These are phyloP conservation scores for Parauchenoglanis punctatus DNA, from an alignment of 2,797 vertebrate genomes.

Conservation along the genomic window DNA sequence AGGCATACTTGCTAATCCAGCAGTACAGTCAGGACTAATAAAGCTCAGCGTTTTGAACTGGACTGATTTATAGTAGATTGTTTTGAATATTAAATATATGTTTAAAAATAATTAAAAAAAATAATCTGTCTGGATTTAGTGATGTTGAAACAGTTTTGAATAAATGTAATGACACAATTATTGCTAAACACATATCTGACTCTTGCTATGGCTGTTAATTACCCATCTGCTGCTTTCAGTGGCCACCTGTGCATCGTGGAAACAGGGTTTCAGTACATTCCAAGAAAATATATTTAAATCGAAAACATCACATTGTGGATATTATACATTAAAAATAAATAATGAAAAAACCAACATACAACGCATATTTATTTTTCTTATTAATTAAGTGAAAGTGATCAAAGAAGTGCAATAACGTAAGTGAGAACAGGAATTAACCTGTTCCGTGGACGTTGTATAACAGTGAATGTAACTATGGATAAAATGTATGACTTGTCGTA, in stretches of 20 bases:
- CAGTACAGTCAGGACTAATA: not conserved
- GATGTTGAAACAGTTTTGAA: conserved; percentile 3
- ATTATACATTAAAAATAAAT: not conserved
- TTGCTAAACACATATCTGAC: conserved; percentile 6
- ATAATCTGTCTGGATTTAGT: not conserved
- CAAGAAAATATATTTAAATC: not conserved
- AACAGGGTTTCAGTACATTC: not conserved
- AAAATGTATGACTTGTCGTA: not conserved
- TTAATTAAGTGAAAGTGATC: not conserved
- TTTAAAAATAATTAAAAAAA: not conserved
- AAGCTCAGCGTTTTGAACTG: not conserved
- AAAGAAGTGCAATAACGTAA: not conserved
- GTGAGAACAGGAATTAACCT: not conserved
- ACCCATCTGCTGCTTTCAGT: conserved; percentile 20
- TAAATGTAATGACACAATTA: not conserved
- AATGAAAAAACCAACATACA: not conserved
- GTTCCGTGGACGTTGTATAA: not conserved
- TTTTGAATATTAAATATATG: not conserved
- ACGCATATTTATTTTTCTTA: not conserved
- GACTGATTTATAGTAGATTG: not conserved
- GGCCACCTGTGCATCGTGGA: not conserved
- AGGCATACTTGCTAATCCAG: not conserved
- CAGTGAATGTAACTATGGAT: not conserved
- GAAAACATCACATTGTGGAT: not conserved
- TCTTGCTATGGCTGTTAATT: conserved; percentile 5